Conservation (phyloP, 1,140 invertebrate genomes). For the Lordiphosa collinella region DNA sequence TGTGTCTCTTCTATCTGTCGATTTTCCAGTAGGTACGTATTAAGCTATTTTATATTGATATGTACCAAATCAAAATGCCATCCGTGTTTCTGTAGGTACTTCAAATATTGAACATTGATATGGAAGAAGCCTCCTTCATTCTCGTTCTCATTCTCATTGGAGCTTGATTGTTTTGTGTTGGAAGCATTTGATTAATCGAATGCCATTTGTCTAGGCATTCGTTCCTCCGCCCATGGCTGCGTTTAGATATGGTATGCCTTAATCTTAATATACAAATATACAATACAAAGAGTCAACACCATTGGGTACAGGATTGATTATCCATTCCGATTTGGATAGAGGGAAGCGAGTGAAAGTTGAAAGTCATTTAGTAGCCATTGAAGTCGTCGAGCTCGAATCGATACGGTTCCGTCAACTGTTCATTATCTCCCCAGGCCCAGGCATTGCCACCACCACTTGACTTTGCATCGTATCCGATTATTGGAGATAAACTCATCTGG, state of each 20-base stretch:
- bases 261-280: slow-evolving; percentile 13
- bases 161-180: slow-evolving; percentile 52
- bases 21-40: no score
- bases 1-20: no score
- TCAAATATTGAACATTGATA: not conserved
- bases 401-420: no score
- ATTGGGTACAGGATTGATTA: not conserved
- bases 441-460: no score
- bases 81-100: not conserved
- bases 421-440: no score
- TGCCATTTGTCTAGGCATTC: slow-evolving; percentile 6
- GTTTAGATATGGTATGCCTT: slow-evolving; percentile 3
- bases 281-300: slow-evolving; percentile 1
- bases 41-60: no score
- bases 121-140: not conserved
- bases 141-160: slow-evolving; percentile 1
- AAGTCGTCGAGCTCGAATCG: no score
- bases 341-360: no score
- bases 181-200: slow-evolving; percentile 40
- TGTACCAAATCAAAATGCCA: not conserved
- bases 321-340: not conserved
- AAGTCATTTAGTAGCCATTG: no score
- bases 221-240: not conserved
- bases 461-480: no score
- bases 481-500: not conserved